Base-by-base conservation (phyloP, 1,140 invertebrate species). In the Caenorhabditis remanei region DNA sequence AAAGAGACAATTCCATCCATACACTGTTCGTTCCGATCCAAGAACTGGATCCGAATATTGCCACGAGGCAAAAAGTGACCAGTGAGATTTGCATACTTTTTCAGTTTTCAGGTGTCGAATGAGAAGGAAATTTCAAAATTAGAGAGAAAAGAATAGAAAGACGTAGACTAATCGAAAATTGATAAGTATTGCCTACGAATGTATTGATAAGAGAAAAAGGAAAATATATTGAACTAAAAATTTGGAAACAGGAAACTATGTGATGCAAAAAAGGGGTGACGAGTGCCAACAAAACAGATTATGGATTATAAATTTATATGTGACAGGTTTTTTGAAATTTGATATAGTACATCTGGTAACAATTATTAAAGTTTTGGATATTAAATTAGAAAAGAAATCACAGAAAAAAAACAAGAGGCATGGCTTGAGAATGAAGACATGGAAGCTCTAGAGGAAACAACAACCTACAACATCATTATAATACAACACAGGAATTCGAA, bases 1-100 rank as follows among this genome's bases (percentile, higher is more conserved):
- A 93, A 84, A 97, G 93, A 0, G 97, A 97, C 75, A 98, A 93
- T 93, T 98, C 96, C 61, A 97, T 95, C 93, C 96, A 98, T 85
- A 97, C 94, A 11, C 96, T 96, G 93, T 97, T 98, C 56, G 97
- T 95, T 40, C 95, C 95, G 71, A 98, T 94, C 97, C 97, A 98
- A 19, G 96, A 95, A 89, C 95, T 95, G 21, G 97, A 94, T 40
- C 96, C 97, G 93, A 97, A 97, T 85, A 96, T 93, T 85, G 95
- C 94, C 63, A 96, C 95, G 46, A 97, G 93, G 43, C 95, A 89
- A 92, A 91, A 91, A 13, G 86, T 85, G 24, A 46, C 4, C 8
- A 79, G 24, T 16, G 40, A 83, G 46, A 48, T 83, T 53, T 55
- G 55, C 86, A 87, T 87, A 40, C 56, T 11, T 50, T 6, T 21